Conservation (phyloP, 2,888 invertebrate genomes). For the Strigamia maritima region DNA sequence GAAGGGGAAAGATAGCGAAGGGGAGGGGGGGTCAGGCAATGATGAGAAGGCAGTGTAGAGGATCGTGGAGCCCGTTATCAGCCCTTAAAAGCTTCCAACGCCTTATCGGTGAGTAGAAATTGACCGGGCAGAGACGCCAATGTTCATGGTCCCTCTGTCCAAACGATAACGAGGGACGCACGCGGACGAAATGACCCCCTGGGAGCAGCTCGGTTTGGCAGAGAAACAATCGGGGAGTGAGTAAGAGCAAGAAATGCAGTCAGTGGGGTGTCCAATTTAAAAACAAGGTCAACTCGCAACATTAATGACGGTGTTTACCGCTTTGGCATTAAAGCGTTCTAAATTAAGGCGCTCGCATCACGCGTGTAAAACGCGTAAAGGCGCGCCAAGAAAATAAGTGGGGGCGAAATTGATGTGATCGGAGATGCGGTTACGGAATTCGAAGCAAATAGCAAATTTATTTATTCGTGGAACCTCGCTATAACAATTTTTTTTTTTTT, state of each 20-base stretch:
- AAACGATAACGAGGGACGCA: constrained; percentile 29
- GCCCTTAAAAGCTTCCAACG: constrained; percentile 35
- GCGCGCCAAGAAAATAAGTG: constrained; percentile 21
- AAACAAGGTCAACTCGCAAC: constrained; percentile 28
- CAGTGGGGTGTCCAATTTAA: constrained; percentile 25
- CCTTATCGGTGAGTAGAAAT: constrained; percentile 30
- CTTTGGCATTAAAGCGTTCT: constrained; percentile 31
- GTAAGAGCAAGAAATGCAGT: neutral
- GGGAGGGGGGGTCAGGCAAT: neutral
- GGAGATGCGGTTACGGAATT: constrained; percentile 7
- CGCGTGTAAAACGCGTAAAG: neutral
- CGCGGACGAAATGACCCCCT: constrained; percentile 25
- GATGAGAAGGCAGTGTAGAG: constrained; percentile 29
- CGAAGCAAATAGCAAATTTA: neutral
- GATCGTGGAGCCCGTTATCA: constrained; percentile 24
- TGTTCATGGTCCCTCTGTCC: constrained; percentile 32
- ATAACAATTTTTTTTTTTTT: too few relatives aligned
- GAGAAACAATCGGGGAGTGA: neutral
- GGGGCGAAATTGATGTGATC: constrained; percentile 22
- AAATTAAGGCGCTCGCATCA: constrained; percentile 21
- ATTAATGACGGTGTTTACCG: constrained; percentile 27
- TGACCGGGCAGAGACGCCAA: constrained; percentile 35
- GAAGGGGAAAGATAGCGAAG: neutral
- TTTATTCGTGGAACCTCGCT: neutral
- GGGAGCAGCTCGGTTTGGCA: neutral